Evolutionary conservation across 1,140 invertebrate genomes (phyloP).

Genomic region (Saccostrea glomerata): DNA sequence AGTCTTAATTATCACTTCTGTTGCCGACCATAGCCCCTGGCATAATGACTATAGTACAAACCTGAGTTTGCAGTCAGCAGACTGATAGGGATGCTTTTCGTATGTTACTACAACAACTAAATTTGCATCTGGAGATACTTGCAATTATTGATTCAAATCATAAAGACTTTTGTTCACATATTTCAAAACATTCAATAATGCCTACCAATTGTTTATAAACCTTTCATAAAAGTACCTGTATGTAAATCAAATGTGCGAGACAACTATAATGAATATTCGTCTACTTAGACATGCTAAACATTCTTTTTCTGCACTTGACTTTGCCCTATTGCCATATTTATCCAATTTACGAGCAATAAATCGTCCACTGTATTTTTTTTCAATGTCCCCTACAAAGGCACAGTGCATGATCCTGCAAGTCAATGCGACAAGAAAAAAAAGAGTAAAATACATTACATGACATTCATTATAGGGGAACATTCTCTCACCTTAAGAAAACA

Average conservation of each 20-base stretch:
- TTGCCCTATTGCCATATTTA: neutral
- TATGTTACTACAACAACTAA: too few relatives aligned
- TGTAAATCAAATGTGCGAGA: neutral
- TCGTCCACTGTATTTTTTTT: neutral
- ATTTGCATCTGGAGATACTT: too few relatives aligned
- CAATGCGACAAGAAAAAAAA: neutral
- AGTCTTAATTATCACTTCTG: too few relatives aligned
- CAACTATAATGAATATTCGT: neutral
- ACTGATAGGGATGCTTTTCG: too few relatives aligned
- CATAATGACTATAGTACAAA: too few relatives aligned
- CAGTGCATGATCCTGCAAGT: neutral
- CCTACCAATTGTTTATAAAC: neutral
- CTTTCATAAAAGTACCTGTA: neutral
- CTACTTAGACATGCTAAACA: neutral
- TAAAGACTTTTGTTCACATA: too few relatives aligned
- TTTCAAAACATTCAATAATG: neutral
- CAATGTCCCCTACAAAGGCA: neutral
- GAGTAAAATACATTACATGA: neutral
- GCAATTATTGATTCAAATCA: too few relatives aligned
- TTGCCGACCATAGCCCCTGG: too few relatives aligned
- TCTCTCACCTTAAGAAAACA: neutral
- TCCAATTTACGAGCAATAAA: constrained; percentile 15
- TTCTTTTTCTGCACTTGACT: constrained; percentile 10
- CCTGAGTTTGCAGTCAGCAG: too few relatives aligned
- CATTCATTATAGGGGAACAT: neutral